A percentile compares a stretch with the other conserved stretches of the same genome.
Conservation (phyloP, 2,888 invertebrate species). For the Cephus nigrinus region DNA sequence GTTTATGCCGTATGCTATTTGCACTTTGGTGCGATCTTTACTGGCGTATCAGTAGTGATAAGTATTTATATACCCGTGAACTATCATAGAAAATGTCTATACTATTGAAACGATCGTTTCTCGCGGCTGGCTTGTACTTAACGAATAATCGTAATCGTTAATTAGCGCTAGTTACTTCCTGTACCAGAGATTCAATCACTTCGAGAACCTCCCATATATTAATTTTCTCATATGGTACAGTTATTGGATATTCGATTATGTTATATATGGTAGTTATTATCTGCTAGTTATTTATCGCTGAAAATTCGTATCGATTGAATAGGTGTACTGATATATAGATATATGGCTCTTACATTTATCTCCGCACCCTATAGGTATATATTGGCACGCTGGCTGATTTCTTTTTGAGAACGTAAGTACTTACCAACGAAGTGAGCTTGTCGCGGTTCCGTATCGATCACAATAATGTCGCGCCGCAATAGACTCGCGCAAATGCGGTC, state of each 20-base stretch:
- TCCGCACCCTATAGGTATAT: neutral
- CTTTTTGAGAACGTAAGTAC: neutral
- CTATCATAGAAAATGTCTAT: neutral
- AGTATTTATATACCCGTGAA: neutral
- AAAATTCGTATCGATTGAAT: too few species aligned
- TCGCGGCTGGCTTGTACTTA: neutral
- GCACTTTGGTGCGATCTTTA: slow-evolving; percentile 21
- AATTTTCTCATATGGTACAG: neutral
- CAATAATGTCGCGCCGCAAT: slow-evolving; percentile 54
- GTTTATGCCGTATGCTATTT: slow-evolving; percentile 15
- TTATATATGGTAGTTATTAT: neutral
- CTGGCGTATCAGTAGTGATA: neutral
- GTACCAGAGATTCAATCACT: neutral
- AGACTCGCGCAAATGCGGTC: slow-evolving; percentile 62
- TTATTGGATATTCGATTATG: neutral
- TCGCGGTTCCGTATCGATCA: slow-evolving; percentile 48
- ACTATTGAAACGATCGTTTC: neutral
- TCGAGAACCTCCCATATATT: neutral
- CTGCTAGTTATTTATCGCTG: neutral
- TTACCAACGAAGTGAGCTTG: neutral
- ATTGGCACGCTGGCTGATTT: neutral
- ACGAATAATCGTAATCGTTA: neutral
- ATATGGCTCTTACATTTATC: neutral
- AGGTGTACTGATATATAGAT: neutral
- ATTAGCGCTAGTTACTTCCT: neutral